Evolutionary conservation across 2,797 vertebrate species (phyloP), one percentile per base, ranked within the genome.

Genomic region (Microcaecilia unicolor): DNA sequence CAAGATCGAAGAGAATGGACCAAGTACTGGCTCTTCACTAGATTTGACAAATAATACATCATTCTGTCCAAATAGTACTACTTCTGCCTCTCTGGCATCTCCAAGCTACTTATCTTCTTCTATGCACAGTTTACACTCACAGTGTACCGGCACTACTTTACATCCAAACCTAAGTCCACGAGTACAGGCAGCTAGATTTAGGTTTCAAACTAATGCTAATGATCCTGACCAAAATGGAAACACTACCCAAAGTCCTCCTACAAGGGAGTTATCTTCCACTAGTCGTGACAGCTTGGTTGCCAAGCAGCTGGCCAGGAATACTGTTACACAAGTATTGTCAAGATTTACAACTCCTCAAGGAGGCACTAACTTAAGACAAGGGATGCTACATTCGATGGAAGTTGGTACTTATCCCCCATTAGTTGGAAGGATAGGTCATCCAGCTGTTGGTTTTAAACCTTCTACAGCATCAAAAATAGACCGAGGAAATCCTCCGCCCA

Each of bases 151-250:
- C 14, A 16, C 72, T 9, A 2, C 73, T 26, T 28, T 85, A 16
- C 90, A 90, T 26, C 81, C 72, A 3, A 84, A 91, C 35, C 83
- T 92, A 25, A 96, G 91, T 55, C 89, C 92, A 3, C 86, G 94
- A 3, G 75, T 98, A 55, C 94, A 98, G 65, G 93, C 94, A 13
- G 94, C 93, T 36, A 85, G 94, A 21, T 95, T 92, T 73, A 89
- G 92, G 74, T 98, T 98, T 78, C 95, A 98, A 76, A 64, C 69
- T 0, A 86, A 85, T 25, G 60, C 85, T 1, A 82, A 82, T 2
- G 94, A 97, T 61, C 92, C 90, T 73, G 93, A 98, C 82, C 94
- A 98, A 84, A 98, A 97, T 14, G 93, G 93, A 76, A 92, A 88
- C 10, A 81, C 86, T n/a, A 88, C 86, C 46, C 91, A 90, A 64